Evolutionary conservation across 2,797 vertebrate species (phyloP).

Genomic region (Apodemus agrarius): DNA sequence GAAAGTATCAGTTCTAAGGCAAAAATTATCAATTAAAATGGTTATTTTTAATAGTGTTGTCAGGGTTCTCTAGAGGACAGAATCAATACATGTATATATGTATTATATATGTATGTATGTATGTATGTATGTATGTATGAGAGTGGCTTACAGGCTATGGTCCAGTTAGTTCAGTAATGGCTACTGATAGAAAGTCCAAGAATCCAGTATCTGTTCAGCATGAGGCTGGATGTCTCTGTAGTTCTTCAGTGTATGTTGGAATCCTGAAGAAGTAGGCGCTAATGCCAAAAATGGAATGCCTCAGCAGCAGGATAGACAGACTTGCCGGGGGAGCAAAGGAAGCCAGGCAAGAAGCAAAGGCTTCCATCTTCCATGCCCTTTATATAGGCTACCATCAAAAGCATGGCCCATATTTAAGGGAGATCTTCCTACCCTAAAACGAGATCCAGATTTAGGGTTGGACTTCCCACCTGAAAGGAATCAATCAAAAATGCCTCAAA

Average conservation of each 20-base stretch:
- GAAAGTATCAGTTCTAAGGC: conserved; percentile 1
- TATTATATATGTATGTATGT: background rate
- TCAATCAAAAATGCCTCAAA: background rate
- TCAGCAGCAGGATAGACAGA: no score
- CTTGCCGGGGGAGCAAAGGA: no score
- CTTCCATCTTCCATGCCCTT: background rate
- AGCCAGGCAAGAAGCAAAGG: background rate
- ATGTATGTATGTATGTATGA: background rate
- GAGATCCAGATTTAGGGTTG: background rate
- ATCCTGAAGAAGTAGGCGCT: background rate
- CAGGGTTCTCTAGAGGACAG: background rate
- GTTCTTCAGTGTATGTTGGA: background rate
- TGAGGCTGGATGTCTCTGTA: background rate
- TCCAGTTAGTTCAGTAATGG: background rate
- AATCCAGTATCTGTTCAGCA: background rate
- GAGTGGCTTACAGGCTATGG: background rate
- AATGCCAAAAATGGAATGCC: background rate
- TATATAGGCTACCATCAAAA: background rate
- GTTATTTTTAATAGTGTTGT: background rate
- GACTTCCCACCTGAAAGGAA: background rate
- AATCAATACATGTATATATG: background rate
- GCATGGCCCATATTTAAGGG: background rate
- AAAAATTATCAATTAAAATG: background rate
- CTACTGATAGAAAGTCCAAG: background rate
- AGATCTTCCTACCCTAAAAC: background rate